phyloP scores from a whole-genome alignment of 2,888 invertebrate genomes.

The Stenichneumon culpator region DNA sequence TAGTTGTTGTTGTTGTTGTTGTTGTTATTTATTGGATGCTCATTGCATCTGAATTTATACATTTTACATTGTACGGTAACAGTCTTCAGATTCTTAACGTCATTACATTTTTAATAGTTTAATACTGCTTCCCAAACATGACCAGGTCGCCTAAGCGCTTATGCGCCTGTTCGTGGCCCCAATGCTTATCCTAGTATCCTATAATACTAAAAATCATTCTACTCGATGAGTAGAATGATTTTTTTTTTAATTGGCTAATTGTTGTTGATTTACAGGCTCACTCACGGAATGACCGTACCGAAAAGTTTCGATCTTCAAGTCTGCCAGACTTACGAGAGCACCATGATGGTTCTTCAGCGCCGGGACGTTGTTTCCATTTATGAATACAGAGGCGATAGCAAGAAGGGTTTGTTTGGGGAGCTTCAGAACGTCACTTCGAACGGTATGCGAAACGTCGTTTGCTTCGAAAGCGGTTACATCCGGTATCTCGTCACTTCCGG shows the following conservation, averaged over 20 bases:
- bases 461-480: conserved; percentile 78
- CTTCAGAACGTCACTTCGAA: conserved; percentile 71
- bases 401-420: conserved; percentile 67
- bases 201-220: too few species aligned
- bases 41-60: too few species aligned
- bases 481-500: conserved; percentile 78
- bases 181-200: too few species aligned
- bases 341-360: conserved; percentile 69
- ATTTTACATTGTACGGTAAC: too few species aligned
- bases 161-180: too few species aligned
- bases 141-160: too few species aligned
- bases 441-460: conserved; percentile 74
- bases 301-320: conserved; percentile 70
- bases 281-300: conserved; percentile 63
- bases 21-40: too few species aligned
- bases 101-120: too few species aligned
- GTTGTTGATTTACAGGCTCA: conserved; percentile 68
- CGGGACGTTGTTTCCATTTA: conserved; percentile 72
- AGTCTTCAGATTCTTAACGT: too few species aligned
- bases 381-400: conserved; percentile 69
- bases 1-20: too few species aligned
- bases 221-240: neutral
- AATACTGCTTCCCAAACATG: too few species aligned
- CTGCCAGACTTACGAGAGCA: conserved; percentile 70
- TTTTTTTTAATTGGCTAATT: conserved; percentile 15